Base-by-base conservation (phyloP, 2,888 invertebrate species). In the Campaea margaritaria region DNA sequence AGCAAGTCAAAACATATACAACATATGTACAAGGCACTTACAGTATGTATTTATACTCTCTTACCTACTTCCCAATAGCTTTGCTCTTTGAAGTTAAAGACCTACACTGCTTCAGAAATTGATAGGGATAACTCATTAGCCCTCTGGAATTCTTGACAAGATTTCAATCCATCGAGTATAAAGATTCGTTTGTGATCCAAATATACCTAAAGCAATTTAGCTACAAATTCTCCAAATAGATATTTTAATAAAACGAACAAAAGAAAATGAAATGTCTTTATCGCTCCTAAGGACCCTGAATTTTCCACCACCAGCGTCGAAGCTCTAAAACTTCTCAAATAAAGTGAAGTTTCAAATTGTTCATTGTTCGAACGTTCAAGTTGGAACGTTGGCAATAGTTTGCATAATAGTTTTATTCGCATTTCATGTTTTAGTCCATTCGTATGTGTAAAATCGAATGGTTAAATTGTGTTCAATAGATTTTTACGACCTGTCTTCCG, bases 351-450 rank as follows among this genome's bases (percentile, higher is more conserved):
- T 73, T 74, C 72, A 68, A 77, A 74, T 73, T 73, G 74, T 74
- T 80, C 80, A 80, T 85, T 78, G 84, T 80, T 82, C 76, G 71
- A 72, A 75, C 75, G 77, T 58, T 73, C 75, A 75, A 85, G 74
- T 85, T 79, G 64, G 67, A 79, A 74, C 69, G 81, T 87, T 86
- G 83, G 81, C 83, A 85, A 80, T 76, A 71, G 82, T 87, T 87
- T 83, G 81, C 83, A 85, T 88, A 86, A 90, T 85, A 82, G 86
- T 87, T 86, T 84, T 87, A 87, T 86, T 83, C 78, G 76, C 78
- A 81, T 83, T 84, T 79, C 80, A 83, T 79, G 78, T 83, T 75
- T 72, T 68, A 66, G 63, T 77, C 75, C 70, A 80, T 79, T 81
- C 73, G 67, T 76, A 75, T 73, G 75, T 75, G 79, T 76, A 78